These are phyloP conservation scores for Chrysolina oricalcia DNA, from an alignment of 2,888 invertebrate genomes.

Conservation along the genomic window DNA sequence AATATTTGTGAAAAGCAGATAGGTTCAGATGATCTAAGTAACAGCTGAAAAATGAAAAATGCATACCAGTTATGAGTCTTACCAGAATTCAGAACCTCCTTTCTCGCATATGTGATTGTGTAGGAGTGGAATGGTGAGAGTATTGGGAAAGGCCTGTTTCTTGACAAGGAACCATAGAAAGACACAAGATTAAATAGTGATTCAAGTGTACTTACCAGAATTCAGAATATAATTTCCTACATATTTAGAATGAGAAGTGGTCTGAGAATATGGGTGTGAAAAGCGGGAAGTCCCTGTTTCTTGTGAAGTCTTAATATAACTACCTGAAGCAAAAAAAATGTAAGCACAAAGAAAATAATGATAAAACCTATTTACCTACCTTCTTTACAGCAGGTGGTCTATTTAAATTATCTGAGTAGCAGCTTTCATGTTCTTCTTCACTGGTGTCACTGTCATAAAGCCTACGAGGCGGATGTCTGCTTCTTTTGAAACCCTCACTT, in stretches of 20 bases:
- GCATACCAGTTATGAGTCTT: neutral
- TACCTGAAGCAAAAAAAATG: neutral
- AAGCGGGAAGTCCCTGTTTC: neutral
- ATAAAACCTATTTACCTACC: neutral
- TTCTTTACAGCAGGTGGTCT: neutral
- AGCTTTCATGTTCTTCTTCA: neutral
- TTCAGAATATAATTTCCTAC: neutral
- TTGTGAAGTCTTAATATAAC: neutral
- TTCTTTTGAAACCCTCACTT: conserved; percentile 3
- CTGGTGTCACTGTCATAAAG: neutral
- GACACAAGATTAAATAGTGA: neutral
- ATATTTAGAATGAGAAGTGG: neutral
- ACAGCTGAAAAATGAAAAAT: no score
- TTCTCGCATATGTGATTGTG: neutral
- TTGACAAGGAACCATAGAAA: neutral
- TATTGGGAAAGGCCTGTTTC: neutral
- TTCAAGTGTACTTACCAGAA: neutral
- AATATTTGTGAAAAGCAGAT: neutral
- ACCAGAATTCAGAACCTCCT: neutral
- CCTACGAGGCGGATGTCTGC: conserved; percentile 5
- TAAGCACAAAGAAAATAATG: neutral
- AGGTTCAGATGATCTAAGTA: no score
- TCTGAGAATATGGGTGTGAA: neutral
- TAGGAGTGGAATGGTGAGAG: neutral
- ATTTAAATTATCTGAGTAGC: neutral